These are phyloP conservation scores for Neosilurus hyrtlii DNA, from an alignment of 2,797 vertebrate species.

Conservation along the genomic window DNA sequence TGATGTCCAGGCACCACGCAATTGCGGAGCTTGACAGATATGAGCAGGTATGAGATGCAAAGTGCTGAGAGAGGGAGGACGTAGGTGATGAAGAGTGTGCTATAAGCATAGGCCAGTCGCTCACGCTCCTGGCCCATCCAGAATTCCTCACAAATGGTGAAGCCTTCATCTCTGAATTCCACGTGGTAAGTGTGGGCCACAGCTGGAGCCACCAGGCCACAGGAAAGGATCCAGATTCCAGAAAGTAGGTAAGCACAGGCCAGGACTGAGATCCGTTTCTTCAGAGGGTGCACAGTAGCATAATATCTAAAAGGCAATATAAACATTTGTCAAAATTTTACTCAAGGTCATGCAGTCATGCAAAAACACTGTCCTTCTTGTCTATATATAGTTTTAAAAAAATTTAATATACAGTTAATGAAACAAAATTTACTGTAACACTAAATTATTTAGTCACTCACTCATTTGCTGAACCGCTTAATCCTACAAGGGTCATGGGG, in stretches of 20 bases:
- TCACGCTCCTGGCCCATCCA: conserved; percentile 81
- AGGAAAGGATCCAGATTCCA: conserved; percentile 84
- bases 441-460: too few relatives aligned
- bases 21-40: conserved; percentile 82
- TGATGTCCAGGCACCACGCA: conserved; percentile 81
- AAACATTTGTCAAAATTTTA: conserved; percentile 2
- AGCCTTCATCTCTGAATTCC: conserved; percentile 82
- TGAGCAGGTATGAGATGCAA: conserved; percentile 83
- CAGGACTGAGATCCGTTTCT: conserved; percentile 80
- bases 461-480: too few relatives aligned
- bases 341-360: not conserved
- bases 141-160: conserved; percentile 88
- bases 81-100: conserved; percentile 83
- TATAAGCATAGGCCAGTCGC: conserved; percentile 80
- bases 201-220: conserved; percentile 80
- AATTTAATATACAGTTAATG: not conserved
- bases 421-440: not conserved
- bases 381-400: not conserved
- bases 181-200: conserved; percentile 87
- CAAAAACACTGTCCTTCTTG: too few relatives aligned
- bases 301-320: conserved; percentile 73
- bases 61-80: conserved; percentile 84
- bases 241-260: conserved; percentile 79
- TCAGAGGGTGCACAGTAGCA: conserved; percentile 83
- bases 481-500: too few relatives aligned